Evolutionary conservation across 2,797 vertebrate genomes (phyloP), one percentile per base, ranked within the genome.

Genomic region (Chromis chromis): DNA sequence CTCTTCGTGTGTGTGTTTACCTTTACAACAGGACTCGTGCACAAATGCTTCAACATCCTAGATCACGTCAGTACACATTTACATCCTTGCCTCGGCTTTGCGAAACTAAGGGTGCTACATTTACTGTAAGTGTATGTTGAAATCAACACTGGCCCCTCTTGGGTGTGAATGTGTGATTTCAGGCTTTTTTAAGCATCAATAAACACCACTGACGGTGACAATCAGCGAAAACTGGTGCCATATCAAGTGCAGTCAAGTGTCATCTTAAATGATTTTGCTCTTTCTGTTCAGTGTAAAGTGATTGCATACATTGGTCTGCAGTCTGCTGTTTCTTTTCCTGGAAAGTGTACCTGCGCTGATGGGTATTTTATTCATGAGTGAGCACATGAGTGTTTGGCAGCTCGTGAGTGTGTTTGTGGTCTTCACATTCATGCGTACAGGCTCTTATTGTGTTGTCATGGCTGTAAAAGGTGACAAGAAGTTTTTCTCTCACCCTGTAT

Each of bases 161-260:
- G 36, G 73, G 60, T 7, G 65, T 58, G 58, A 86, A 74, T 59
- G 64, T 68, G 40, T 79, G 60, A 85, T 87, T 88, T 82, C 44
- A 70, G 67, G 61, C 80, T 85, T 82, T 90, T 87, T 86, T 56
- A 85, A 86, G 85, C 85, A 63, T 82, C 84, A 76, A 82, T 90
- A 90, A 90, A 89, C 81, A 89, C 80, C 67, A 46, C 56, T 78
- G 83, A 86, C 78, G 70, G 77, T 80, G 76, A 88, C 89, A 92
- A 92, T 93, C 92, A 92, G 86, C 49, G 70, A 74, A 79, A 85
- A 79, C 71, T 68, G 64, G 64, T 81, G 67, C 75, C 58, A 61
- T 85, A 78, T 89, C 79, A 86, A 91, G 88, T 80, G 81, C 70
- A 76, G 87, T 89, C 81, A 88, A 92, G 89, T 89, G 76, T 82